A percentile compares a stretch with the other conserved stretches of the same genome.
Conservation (phyloP, 1,140 invertebrate genomes). For the Leptestheria dahalacensis region DNA sequence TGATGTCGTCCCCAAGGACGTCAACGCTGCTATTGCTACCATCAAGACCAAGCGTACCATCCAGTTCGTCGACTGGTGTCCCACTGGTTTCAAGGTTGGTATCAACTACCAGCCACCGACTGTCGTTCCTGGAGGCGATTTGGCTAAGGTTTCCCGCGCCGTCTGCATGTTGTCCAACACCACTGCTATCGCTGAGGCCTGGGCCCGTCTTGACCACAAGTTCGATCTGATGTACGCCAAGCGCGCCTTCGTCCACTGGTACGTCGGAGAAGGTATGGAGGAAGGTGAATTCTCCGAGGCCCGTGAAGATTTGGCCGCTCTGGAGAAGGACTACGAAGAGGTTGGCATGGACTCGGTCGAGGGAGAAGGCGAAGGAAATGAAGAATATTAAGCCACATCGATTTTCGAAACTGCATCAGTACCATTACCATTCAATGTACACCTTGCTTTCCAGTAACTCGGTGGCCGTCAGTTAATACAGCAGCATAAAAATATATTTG, state of each 20-base stretch:
- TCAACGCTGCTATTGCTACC: conserved; percentile 66
- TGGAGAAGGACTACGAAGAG: conserved; percentile 73
- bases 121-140: conserved; percentile 41
- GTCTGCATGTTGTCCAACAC: conserved; percentile 65
- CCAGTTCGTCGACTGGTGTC: conserved; percentile 83
- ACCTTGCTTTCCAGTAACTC: too few relatives aligned
- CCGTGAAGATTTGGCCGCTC: conserved; percentile 64
- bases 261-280: conserved; percentile 70
- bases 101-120: conserved; percentile 38
- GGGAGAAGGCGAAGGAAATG: conserved; percentile 29
- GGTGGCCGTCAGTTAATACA: too few relatives aligned
- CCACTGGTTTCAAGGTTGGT: conserved; percentile 56
- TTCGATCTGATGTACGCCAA: conserved; percentile 58
- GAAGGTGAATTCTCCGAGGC: conserved; percentile 74
- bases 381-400: conserved; percentile 17
- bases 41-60: conserved; percentile 71
- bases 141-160: conserved; percentile 36
- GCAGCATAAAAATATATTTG: too few relatives aligned
- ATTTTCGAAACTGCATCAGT: too few relatives aligned
- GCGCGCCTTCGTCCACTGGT: conserved; percentile 72
- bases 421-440: too few relatives aligned
- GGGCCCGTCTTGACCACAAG: conserved; percentile 53
- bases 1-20: conserved; percentile 61
- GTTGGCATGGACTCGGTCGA: conserved; percentile 48
- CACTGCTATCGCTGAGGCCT: conserved; percentile 51